phyloP scores from a whole-genome alignment of 2,113 vertebrate species.

The Rhinogobius similis region DNA sequence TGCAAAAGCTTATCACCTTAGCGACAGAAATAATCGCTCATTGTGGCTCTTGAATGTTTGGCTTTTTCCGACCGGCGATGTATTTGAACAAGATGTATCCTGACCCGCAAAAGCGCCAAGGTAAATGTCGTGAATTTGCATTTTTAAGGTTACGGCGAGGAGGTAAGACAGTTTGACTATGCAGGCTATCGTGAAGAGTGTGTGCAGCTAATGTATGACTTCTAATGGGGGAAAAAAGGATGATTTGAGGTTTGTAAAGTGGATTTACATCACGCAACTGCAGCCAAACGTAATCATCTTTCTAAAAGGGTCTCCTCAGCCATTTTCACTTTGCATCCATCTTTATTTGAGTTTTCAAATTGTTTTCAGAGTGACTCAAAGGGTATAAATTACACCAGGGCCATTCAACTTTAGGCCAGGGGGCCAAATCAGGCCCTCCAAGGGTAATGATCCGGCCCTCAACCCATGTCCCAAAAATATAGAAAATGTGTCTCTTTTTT shows the following conservation, averaged over 20 bases:
- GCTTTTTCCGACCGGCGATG: neutral
- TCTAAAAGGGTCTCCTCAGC: too few species aligned
- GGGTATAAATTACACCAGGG: too few species aligned
- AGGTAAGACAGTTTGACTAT: neutral
- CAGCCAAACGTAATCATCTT: neutral
- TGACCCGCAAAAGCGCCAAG: neutral
- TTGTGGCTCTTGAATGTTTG: neutral
- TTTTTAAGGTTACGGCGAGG: slow-evolving; percentile 1
- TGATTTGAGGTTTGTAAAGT: neutral
- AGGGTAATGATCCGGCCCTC: too few species aligned
- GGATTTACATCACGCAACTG: too few species aligned
- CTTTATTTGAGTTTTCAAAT: too few species aligned
- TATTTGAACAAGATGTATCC: slow-evolving; percentile 2
- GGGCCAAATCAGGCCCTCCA: too few species aligned
- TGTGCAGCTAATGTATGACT: neutral
- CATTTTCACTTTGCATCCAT: too few species aligned
- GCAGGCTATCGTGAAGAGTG: neutral
- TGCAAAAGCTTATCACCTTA: neutral
- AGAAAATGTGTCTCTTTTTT: too few species aligned
- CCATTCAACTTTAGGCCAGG: too few species aligned
- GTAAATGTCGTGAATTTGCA: neutral
- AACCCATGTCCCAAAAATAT: too few species aligned
- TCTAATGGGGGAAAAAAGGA: neutral
- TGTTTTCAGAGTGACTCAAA: too few species aligned
- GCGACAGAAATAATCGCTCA: neutral